Evolutionary conservation across 2,797 vertebrate species (phyloP).

Genomic region (Amazona ochrocephala): DNA sequence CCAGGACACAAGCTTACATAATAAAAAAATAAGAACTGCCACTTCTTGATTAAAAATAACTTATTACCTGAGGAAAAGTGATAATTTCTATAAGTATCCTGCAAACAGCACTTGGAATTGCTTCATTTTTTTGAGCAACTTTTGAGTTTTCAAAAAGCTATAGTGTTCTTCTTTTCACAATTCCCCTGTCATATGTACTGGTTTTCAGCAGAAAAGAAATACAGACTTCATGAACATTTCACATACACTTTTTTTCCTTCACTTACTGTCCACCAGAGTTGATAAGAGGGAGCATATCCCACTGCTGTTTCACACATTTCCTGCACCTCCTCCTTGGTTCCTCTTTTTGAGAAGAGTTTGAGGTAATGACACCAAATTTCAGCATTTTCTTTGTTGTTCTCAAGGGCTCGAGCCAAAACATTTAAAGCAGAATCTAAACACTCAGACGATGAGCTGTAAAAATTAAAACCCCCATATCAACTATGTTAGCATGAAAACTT

Average conservation of each 20-base stretch:
- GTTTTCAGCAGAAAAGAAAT: background rate
- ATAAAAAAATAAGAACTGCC: background rate
- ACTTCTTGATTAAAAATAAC: background rate
- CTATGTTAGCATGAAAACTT: background rate
- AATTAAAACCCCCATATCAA: background rate
- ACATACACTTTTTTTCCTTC: background rate
- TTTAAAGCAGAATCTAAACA: slow-evolving; percentile 93
- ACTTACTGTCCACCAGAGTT: slow-evolving; percentile 95
- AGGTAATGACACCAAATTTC: slow-evolving; percentile 98
- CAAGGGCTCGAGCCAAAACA: slow-evolving; percentile 92
- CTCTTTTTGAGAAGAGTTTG: slow-evolving; percentile 89
- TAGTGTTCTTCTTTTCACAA: rapidly evolving
- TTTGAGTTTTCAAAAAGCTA: background rate
- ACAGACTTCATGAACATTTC: background rate
- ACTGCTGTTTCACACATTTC: slow-evolving; percentile 99
- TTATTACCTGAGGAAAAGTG: background rate
- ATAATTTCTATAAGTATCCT: background rate
- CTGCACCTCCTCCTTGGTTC: slow-evolving; percentile 89
- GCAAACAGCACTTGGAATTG: background rate
- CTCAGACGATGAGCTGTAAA: slow-evolving; percentile 83
- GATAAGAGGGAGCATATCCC: slow-evolving; percentile 89
- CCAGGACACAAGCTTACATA: too few species aligned
- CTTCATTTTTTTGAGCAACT: background rate
- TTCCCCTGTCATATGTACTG: background rate
- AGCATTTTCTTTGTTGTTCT: slow-evolving; percentile 90